Base-by-base conservation (phyloP, 2,888 invertebrate species). In the Nephrocerus scutellatus region DNA sequence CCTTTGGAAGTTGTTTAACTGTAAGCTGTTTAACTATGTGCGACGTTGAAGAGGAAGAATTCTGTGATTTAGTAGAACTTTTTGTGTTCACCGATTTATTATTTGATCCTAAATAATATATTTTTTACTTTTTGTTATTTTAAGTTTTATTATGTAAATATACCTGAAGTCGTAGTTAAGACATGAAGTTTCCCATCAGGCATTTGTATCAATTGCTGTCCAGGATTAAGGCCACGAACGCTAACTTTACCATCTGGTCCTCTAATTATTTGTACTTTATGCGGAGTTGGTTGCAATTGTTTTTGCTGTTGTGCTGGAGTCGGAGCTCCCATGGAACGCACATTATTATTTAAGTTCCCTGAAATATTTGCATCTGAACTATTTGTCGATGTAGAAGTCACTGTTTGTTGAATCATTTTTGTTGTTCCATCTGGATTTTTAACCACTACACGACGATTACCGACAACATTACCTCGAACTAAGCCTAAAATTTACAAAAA, bases 101-200 rank as follows among this genome's bases (percentile, higher is more conserved):
- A 22, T n/a, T n/a, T 31, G n/a, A n/a, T n/a, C n/a, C n/a, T n/a
- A n/a, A n/a, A n/a, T n/a, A n/a, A n/a, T n/a, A n/a, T n/a, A n/a
- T n/a, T n/a, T n/a, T n/a, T n/a, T n/a, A n/a, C n/a, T n/a, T n/a
- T n/a, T n/a, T n/a, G n/a, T n/a, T n/a, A n/a, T n/a, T n/a, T n/a
- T n/a, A n/a, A n/a, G n/a, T n/a, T n/a, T n/a, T n/a, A n/a, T 19
- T n/a, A 16, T 16, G 18, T 4, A 16, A 6, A 18, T n/a, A 22
- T 44, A 54, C 49, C 55, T 43, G 70, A 63, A 12, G 74, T 73
- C 15, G 72, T 63, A 7, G 73, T 68, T 29, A 77, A 71, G 13
- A 93, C 82, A 60, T 93, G 92, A 16, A 93, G 70, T 62, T 90
- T 89, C 1, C 95, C 95, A 65, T 95, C 93, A 0, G 92, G 84